These are phyloP conservation scores for Polietes domitor DNA, from an alignment of 2,888 invertebrate species.

Conservation along the genomic window DNA sequence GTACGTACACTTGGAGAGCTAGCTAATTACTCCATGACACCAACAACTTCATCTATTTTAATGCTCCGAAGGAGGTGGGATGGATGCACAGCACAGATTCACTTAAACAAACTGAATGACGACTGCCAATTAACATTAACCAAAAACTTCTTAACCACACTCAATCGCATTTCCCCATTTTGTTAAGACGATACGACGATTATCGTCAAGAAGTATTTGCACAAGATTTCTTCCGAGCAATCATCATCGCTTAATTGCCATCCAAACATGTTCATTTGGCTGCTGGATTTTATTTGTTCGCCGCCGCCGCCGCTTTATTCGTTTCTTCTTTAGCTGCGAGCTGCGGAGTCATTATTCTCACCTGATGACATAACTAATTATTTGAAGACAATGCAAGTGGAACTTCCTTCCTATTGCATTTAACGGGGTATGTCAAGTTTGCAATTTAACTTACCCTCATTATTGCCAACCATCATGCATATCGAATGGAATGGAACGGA, in stretches of 20 bases:
- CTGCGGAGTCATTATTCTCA: conserved; percentile 56
- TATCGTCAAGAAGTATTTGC: conserved; percentile 44
- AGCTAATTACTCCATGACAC: not conserved
- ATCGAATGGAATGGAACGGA: not conserved
- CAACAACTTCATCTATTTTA: not conserved
- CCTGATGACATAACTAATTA: conserved; percentile 64
- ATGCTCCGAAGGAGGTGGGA: not conserved
- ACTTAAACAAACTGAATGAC: not conserved
- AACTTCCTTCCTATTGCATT: conserved; percentile 55
- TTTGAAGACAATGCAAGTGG: conserved; percentile 58
- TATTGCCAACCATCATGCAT: conserved; percentile 24
- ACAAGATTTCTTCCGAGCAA: conserved; percentile 49
- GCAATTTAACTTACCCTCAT: conserved; percentile 44
- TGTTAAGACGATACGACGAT: conserved; percentile 28
- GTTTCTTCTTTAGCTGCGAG: not conserved
- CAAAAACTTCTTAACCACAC: conserved; percentile 56
- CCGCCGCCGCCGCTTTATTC: conserved; percentile 20
- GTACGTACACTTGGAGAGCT: too few relatives aligned
- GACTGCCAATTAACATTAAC: conserved; percentile 48
- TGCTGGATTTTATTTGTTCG: conserved; percentile 41
- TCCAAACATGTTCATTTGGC: conserved; percentile 56
- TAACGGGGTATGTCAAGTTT: conserved; percentile 31
- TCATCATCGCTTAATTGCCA: conserved; percentile 22
- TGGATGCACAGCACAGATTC: not conserved
- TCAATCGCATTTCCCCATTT: conserved; percentile 46